Evolutionary conservation across 1,140 invertebrate species (phyloP).

Genomic region (Apocrypta bakeri): DNA sequence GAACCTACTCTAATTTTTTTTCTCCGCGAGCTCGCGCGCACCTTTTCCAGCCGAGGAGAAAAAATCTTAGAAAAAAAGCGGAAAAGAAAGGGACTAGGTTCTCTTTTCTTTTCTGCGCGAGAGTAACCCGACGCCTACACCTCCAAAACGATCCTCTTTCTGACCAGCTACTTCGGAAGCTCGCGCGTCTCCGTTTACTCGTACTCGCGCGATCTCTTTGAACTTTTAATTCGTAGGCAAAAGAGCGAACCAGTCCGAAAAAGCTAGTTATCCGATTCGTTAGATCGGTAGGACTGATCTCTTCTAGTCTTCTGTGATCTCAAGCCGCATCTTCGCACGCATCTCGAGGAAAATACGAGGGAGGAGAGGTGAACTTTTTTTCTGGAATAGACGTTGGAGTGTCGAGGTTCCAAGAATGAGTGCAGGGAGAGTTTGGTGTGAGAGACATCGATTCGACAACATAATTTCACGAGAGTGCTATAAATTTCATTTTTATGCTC

Average conservation of each 20-base stretch:
- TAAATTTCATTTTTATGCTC: neutral
- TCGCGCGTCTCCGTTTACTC: conserved; percentile 34
- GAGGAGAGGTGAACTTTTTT: conserved; percentile 7
- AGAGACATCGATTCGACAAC: neutral
- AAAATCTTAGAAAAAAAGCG: neutral
- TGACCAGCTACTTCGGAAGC: neutral
- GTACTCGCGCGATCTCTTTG: conserved; percentile 46
- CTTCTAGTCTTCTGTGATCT: conserved; percentile 38
- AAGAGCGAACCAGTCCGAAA: conserved; percentile 33
- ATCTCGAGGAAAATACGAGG: conserved; percentile 17
- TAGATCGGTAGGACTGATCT: neutral
- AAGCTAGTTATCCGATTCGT: conserved; percentile 35
- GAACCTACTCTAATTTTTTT: conserved; percentile 16
- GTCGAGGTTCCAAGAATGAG: conserved; percentile 28
- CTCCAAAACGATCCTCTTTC: conserved; percentile 1
- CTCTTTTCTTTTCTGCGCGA: conserved; percentile 9
- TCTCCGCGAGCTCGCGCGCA: neutral
- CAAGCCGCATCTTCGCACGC: conserved; percentile 54
- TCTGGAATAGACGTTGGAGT: neutral
- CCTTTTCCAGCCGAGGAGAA: conserved; percentile 13
- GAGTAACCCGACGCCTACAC: conserved; percentile 34
- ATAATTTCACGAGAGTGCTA: conserved; percentile 15
- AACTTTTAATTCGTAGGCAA: conserved; percentile 52
- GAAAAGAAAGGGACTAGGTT: neutral
- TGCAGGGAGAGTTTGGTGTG: neutral